Base-by-base conservation (phyloP, 2,113 vertebrate genomes). In the Tragelaphus buxtoni region DNA sequence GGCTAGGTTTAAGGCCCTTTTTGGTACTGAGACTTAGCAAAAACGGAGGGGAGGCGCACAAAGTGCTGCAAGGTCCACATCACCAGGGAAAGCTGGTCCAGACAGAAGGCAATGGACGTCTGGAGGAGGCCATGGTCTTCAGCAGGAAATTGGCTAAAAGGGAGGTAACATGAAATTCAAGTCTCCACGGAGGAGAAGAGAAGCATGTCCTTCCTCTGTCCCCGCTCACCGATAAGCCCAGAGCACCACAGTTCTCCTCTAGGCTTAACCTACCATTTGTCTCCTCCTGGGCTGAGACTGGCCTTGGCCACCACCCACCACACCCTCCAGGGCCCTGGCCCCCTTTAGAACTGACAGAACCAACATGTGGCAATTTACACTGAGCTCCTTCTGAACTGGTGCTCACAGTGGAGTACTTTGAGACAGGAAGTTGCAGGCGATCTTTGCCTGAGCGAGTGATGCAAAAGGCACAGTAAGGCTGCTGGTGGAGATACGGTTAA, bases 321-420 rank as follows among this genome's bases (percentile, higher is more conserved):
- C 0, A 2, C 61, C 61, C 16, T 63, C 14, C 61, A 14, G 0
- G 7, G 16, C 30, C 30, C 61, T 3, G 1, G 30, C 16, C 16
- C 32, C 32, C 7, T 65, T 65, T n/a, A 65, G 63, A 69, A 69
- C 63, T 35, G 16, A 35, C n/a, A 69, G 32, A 69, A 69, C 63
- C 63, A 69, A 20, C 32, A 35, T 4, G 17, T 2, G 18, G 17
- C 17, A 14, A 10, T 35, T 9, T 35, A 69, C n/a, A 20, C 6
- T 14, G 30, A 32, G 61, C 61, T 63, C 61, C 61, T 63, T 63
- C 61, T 32, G 61, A 63, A 32, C 30, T 60, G 28, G 61, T 32
- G 13, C 26, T n/a, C 14, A 0, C 30, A 63, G 14, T n/a, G 30
- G 14, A 63, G 61, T 63, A 17, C 61, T 17, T 63, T 8, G 9